Conservation (phyloP, 30 jellyfish, hydroid and myxozoan genomes). For the Turritopsis dohrnii region DNA sequence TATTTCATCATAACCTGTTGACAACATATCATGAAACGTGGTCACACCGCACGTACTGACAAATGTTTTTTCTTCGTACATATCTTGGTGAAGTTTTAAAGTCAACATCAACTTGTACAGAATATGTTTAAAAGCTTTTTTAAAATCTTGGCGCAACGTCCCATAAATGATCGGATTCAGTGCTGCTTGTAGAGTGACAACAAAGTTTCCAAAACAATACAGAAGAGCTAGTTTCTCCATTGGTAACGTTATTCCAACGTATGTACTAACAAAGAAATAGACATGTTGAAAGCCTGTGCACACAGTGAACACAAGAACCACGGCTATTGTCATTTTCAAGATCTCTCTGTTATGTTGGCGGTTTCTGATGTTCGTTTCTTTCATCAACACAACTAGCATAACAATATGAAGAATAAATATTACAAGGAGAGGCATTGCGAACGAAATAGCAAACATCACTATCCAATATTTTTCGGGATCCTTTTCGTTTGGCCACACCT, state of each 20-base stretch:
- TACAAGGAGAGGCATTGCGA: slow-evolving; percentile 6
- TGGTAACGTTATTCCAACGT: background rate
- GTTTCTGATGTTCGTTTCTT: background rate
- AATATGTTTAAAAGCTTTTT: slow-evolving; percentile 32
- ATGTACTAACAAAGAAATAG: slow-evolving; percentile 32
- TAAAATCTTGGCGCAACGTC: slow-evolving; percentile 57
- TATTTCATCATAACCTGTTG: background rate
- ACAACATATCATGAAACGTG: background rate
- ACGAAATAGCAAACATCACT: background rate
- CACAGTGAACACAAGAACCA: slow-evolving; percentile 65
- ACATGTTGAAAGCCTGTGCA: slow-evolving; percentile 81
- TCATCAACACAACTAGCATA: slow-evolving; percentile 9
- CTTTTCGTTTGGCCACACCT: slow-evolving; percentile 14
- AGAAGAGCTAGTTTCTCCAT: background rate
- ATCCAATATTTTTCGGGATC: background rate
- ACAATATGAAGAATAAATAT: background rate
- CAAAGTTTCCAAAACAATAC: background rate
- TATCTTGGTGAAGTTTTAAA: slow-evolving; percentile 9
- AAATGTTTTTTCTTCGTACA: background rate
- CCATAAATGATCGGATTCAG: slow-evolving; percentile 77
- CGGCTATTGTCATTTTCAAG: slow-evolving; percentile 62
- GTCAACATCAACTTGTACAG: background rate
- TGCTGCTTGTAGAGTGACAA: slow-evolving; percentile 29
- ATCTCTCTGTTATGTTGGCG: slow-evolving; percentile 46
- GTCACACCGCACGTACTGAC: background rate